Conservation (phyloP, 1,140 invertebrate genomes). For the Brachionus manjavacas region DNA sequence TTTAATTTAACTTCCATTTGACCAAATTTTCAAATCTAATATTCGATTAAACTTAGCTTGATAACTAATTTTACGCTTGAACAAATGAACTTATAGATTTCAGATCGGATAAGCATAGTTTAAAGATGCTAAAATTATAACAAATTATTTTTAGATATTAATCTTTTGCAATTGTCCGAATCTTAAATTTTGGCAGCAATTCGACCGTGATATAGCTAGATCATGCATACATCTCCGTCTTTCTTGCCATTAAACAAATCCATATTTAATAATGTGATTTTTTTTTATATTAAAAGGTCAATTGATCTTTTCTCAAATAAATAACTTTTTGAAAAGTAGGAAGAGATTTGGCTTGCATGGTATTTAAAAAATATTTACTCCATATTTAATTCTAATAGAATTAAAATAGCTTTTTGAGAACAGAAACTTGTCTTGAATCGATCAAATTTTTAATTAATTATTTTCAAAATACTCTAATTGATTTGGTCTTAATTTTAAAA, state of each 20-base stretch:
- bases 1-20: background rate
- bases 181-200: background rate
- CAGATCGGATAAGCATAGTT: background rate
- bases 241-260: background rate
- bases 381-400: background rate
- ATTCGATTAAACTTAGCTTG: background rate
- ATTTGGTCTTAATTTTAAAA: background rate
- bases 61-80: background rate
- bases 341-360: background rate
- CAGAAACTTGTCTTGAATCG: background rate
- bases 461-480: background rate
- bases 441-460: background rate
- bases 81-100: background rate
- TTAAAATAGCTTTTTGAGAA: background rate
- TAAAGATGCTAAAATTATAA: background rate
- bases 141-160: background rate
- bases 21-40: background rate
- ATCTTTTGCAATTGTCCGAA: background rate
- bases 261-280: background rate
- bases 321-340: background rate
- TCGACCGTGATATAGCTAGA: background rate
- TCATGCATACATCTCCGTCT: background rate
- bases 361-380: background rate
- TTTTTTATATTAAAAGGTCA: background rate
- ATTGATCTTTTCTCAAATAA: background rate